Evolutionary conservation across 2,797 vertebrate genomes (phyloP).

Genomic region (Spinus olivaceus): DNA sequence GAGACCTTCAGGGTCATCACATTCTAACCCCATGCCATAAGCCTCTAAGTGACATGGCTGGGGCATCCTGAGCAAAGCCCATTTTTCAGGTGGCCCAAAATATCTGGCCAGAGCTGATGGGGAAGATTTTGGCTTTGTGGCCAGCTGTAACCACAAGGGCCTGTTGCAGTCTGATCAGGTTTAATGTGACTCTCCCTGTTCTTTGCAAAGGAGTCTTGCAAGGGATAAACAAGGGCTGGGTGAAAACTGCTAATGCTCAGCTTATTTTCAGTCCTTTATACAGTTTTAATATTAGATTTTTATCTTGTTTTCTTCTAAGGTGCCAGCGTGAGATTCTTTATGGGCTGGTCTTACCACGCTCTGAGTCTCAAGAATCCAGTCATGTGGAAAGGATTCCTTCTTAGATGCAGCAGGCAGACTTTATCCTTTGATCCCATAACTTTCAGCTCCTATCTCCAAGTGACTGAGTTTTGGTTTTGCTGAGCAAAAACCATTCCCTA

Average conservation of each 20-base stretch:
- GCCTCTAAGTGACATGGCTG: background rate
- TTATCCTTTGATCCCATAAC: background rate
- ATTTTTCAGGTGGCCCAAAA: background rate
- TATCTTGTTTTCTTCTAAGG: background rate
- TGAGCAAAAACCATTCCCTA: background rate
- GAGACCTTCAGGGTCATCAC: background rate
- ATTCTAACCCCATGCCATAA: background rate
- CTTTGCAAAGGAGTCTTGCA: background rate
- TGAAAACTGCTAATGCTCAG: background rate
- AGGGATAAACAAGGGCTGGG: background rate
- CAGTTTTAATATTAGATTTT: background rate
- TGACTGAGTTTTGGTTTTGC: background rate
- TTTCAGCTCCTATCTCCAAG: background rate
- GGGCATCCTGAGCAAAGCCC: background rate
- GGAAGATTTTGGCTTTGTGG: background rate
- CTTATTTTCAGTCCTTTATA: background rate
- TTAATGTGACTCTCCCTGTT: background rate
- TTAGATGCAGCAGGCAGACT: background rate
- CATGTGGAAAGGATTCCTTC: background rate
- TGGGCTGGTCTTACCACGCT: background rate
- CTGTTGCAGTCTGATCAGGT: rapidly evolving
- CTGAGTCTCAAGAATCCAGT: background rate
- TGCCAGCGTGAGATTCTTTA: background rate
- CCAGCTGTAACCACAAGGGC: background rate
- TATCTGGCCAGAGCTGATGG: background rate